phyloP scores from a whole-genome alignment of 2,797 vertebrate genomes.

The Brotula barbata region DNA sequence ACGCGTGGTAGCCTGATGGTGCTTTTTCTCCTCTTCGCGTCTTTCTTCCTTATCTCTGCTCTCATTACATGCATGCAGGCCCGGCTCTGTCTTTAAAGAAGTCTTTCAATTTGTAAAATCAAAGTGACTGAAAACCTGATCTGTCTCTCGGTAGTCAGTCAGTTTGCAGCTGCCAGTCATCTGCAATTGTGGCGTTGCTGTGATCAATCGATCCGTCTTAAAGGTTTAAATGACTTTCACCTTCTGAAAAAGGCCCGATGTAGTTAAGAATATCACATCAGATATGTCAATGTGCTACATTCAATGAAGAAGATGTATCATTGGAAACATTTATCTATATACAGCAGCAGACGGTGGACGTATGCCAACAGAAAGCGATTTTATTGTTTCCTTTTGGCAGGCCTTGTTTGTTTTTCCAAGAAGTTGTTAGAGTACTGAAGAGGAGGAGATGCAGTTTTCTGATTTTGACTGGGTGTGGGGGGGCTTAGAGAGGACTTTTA shows the following conservation, averaged over 20 bases:
- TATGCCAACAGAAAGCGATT: conserved; percentile 34
- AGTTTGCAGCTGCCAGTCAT: conserved; percentile 69
- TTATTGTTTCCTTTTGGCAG: conserved; percentile 41
- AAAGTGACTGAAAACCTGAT: conserved; percentile 68
- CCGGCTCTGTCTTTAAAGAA: conserved; percentile 69
- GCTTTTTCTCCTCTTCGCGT: conserved; percentile 17
- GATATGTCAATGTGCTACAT: conserved; percentile 19
- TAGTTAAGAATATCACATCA: conserved; percentile 26
- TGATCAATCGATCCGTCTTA: conserved; percentile 64
- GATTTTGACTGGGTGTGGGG: conserved; percentile 53
- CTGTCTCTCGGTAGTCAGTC: conserved; percentile 54
- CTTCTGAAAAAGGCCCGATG: conserved; percentile 39
- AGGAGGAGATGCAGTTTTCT: conserved; percentile 61
- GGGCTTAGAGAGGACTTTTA: conserved; percentile 62
- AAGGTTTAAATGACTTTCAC: conserved; percentile 57
- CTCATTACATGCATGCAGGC: conserved; percentile 48
- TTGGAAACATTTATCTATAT: neutral
- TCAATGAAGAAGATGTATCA: conserved; percentile 24
- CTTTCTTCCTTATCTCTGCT: conserved; percentile 37
- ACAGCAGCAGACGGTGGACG: conserved; percentile 1
- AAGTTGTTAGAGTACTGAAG: conserved; percentile 47
- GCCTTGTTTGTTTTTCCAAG: conserved; percentile 53
- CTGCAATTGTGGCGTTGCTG: conserved; percentile 52
- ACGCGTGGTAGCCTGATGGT: conserved; percentile 4
- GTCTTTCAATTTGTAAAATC: conserved; percentile 74